A percentile compares a stretch with the other conserved stretches of the same genome.
These are phyloP conservation scores for Andrena praecox DNA, from an alignment of 2,888 invertebrate species.

Conservation along the genomic window DNA sequence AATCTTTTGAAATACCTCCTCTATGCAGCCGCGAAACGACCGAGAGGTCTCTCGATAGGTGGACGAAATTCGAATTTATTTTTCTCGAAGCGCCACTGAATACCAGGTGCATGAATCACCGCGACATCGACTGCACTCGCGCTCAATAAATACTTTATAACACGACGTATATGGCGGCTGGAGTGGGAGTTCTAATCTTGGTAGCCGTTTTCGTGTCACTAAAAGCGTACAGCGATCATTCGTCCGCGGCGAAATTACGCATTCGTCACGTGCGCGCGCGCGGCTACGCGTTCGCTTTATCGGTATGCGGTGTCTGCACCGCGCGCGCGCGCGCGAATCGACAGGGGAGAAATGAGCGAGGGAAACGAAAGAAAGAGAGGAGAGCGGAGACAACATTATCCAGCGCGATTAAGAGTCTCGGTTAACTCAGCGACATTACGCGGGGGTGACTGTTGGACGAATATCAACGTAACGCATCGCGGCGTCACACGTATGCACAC, in stretches of 20 bases:
- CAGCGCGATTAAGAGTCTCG: slow-evolving; percentile 80
- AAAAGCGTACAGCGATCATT: slow-evolving; percentile 63
- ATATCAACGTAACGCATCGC: slow-evolving; percentile 48
- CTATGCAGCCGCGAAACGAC: neutral
- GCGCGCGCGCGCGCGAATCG: slow-evolving; percentile 46
- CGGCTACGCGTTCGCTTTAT: slow-evolving; percentile 72
- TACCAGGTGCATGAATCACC: slow-evolving; percentile 59
- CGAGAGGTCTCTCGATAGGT: slow-evolving; percentile 3
- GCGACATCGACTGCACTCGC: slow-evolving; percentile 42
- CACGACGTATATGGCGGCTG: neutral
- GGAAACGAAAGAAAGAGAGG: slow-evolving; percentile 46
- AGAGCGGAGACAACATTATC: slow-evolving; percentile 73
- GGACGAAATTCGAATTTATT: slow-evolving; percentile 40
- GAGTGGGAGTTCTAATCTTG: slow-evolving; percentile 48
- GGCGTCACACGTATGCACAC: neutral
- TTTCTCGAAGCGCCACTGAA: slow-evolving; percentile 53
- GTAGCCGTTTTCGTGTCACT: slow-evolving; percentile 61
- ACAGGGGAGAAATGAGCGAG: neutral
- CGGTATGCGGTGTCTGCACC: slow-evolving; percentile 71
- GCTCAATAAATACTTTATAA: slow-evolving; percentile 49
- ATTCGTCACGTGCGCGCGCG: slow-evolving; percentile 76
- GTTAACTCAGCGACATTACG: slow-evolving; percentile 70
- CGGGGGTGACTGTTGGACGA: slow-evolving; percentile 49
- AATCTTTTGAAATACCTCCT: neutral
- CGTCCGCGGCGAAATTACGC: slow-evolving; percentile 72